Base-by-base conservation (phyloP, 1,140 invertebrate species). In the Hypothenemus hampei region DNA sequence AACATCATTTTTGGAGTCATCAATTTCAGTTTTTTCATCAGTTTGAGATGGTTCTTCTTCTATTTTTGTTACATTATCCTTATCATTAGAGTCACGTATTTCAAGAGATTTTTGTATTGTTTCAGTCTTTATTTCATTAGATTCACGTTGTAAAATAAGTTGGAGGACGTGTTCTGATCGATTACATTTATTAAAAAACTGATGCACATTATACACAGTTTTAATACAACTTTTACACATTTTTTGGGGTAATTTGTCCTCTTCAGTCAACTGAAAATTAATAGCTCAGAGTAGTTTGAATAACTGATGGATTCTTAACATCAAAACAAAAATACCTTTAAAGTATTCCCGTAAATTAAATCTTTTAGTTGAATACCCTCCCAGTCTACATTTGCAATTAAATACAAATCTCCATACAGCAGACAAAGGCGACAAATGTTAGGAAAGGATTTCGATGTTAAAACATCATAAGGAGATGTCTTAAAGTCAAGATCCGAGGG, bases 211-310 rank as follows among this genome's bases (percentile, higher is more conserved):
- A 21, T 50, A 57, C 41, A 50, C 31, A 10, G n/a, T 31, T 57
- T 51, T 44, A 37, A 57, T 51, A 31, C 55, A 57, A n/a, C 13
- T 8, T 45, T 24, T 44, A 22, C 55, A 57, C 47, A 57, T 57
- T 33, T 57, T 43, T 16, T 46, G 21, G 26, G 55, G 47, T 20
- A 50, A n/a, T 11, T 50, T 24, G 10, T 50, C 31, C 13, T 48
- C n/a, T 19, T 41, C 37, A 18, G 29, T 15, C 4, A 56, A 15
- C 54, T 56, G 46, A 45, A 56, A 43, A 29, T 24, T 21, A 56
- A 44, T 41, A 1, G n/a, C 3, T 24, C 2, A 3, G 1, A 26
- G 1, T 45, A 26, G 10, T 19, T n/a, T n/a, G n/a, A n/a, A n/a
- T n/a, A n/a, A n/a, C n/a, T n/a, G n/a, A n/a, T n/a, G n/a, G n/a